Conservation (phyloP, 2,888 invertebrate species). For the Drosophila mimica region DNA sequence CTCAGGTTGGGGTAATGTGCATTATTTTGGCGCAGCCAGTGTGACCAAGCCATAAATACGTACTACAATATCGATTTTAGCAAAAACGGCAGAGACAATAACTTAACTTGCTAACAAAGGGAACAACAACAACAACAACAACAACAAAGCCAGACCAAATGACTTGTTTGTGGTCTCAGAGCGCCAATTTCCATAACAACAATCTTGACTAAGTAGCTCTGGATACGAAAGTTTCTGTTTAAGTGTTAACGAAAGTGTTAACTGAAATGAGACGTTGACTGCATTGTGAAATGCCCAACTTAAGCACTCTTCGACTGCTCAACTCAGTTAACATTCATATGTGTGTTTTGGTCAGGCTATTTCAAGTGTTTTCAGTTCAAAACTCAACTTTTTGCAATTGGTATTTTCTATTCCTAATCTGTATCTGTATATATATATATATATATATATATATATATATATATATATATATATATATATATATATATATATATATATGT, state of each 20-base stretch:
- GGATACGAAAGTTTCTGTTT: background rate
- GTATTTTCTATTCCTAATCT: conserved; percentile 5
- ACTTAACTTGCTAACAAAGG: background rate
- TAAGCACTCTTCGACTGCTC: conserved; percentile 17
- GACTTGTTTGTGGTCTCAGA: background rate
- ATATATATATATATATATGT: too few species aligned
- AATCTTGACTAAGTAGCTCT: background rate
- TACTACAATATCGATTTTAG: conserved; percentile 41
- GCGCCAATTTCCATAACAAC: conserved; percentile 4
- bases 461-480: background rate
- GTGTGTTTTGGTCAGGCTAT: conserved; percentile 5
- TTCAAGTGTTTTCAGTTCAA: conserved; percentile 35
- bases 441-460: too few species aligned
- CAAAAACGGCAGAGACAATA: conserved; percentile 8
- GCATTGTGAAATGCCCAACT: conserved; percentile 13
- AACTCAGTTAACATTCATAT: background rate
- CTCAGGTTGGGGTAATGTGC: conserved; percentile 36
- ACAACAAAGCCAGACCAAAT: background rate
- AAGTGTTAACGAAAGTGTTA: conserved; percentile 6
- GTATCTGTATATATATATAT: background rate
- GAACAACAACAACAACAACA: background rate
- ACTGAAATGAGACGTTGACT: background rate
- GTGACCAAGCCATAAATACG: conserved; percentile 44
- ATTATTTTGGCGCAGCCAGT: conserved; percentile 43
- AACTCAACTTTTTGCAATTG: conserved; percentile 39